A percentile compares a stretch with the other conserved stretches of the same genome.
These are phyloP conservation scores for Podarcis lilfordi DNA, from an alignment of 2,797 vertebrate genomes.

Conservation along the genomic window DNA sequence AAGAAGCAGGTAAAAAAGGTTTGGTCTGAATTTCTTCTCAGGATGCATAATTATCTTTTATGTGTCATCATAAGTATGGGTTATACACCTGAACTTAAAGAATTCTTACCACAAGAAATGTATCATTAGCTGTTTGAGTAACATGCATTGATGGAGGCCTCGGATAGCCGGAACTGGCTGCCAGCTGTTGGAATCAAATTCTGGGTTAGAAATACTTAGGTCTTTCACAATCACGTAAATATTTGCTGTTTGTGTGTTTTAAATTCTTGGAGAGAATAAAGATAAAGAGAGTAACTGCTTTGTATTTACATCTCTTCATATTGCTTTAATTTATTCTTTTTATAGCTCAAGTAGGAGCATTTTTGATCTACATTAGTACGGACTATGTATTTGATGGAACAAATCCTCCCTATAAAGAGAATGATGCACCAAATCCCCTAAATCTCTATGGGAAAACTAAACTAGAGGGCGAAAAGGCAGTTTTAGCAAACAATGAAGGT, in stretches of 20 bases:
- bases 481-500: conserved; percentile 89
- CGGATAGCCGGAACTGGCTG: not conserved
- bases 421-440: conserved; percentile 88
- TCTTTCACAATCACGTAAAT: not conserved
- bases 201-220: not conserved
- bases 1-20: conserved; percentile 87
- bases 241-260: too few relatives aligned
- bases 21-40: not conserved
- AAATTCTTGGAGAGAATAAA: not conserved
- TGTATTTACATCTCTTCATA: not conserved
- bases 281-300: not conserved
- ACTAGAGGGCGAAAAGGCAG: conserved; percentile 90
- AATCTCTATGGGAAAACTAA: conserved; percentile 95
- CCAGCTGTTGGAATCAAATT: not conserved
- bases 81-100: not conserved
- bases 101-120: not conserved
- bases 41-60: not conserved
- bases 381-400: conserved; percentile 97
- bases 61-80: not conserved
- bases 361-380: conserved; percentile 94
- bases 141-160: not conserved
- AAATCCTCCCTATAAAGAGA: conserved; percentile 92
- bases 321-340: conserved; percentile 13
- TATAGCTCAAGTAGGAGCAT: conserved; percentile 81
- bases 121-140: not conserved